Conservation (phyloP, 2,797 vertebrate genomes). For the Coregonus sp. region DNA sequence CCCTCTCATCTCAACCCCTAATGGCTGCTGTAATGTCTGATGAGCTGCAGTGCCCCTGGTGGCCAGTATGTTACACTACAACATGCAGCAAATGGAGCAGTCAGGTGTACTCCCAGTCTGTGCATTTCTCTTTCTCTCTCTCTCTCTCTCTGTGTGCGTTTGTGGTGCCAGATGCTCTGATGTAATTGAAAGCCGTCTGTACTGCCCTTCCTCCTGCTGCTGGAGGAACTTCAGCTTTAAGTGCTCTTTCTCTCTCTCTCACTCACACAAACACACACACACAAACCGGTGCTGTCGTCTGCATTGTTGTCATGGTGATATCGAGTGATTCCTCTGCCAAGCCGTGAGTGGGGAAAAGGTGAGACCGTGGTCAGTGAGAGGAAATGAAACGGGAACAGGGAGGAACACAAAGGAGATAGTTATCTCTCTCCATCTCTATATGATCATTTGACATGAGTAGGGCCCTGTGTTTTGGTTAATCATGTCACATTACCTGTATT, state of each 20-base stretch:
- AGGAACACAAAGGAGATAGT: neutral
- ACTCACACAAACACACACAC: constrained; percentile 13
- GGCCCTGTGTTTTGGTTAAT: too few relatives aligned
- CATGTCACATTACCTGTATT: too few relatives aligned
- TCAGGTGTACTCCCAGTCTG: neutral
- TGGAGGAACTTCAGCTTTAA: constrained; percentile 2
- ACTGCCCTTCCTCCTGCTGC: neutral
- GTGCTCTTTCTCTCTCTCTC: neutral
- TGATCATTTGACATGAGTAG: neutral
- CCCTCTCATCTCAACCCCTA: neutral
- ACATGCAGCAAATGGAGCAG: neutral
- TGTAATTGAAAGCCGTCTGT: neutral
- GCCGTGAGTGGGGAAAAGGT: constrained; percentile 31
- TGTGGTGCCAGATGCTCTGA: constrained; percentile 19
- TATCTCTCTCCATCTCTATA: neutral
- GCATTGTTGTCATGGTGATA: constrained; percentile 55
- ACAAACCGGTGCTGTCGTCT: constrained; percentile 20
- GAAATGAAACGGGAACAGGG: constrained; percentile 21
- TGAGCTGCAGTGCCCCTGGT: constrained; percentile 6
- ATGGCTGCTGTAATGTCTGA: neutral
- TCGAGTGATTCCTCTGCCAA: constrained; percentile 28
- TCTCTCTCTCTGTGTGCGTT: constrained; percentile 35
- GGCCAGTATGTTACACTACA: neutral
- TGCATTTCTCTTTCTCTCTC: neutral
- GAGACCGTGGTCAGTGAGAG: constrained; percentile 27